phyloP scores from a whole-genome alignment of 2,888 invertebrate genomes.

The Diogma glabrata region DNA sequence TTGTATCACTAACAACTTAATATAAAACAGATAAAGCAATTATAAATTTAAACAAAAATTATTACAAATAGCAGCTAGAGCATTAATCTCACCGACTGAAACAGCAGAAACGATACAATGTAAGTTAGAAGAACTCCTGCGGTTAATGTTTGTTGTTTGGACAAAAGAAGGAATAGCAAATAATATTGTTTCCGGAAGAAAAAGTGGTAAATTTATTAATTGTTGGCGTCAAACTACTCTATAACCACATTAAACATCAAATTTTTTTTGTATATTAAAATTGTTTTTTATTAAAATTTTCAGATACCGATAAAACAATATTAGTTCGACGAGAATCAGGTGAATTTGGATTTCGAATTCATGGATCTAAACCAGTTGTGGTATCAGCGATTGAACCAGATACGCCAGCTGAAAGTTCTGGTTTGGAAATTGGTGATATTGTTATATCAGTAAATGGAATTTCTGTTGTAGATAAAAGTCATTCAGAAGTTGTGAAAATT shows the following conservation, averaged over 20 bases:
- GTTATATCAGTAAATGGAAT: slow-evolving; percentile 84
- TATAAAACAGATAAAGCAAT: too few species aligned
- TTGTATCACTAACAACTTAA: too few species aligned
- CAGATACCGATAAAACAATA: slow-evolving; percentile 81
- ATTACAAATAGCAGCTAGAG: slow-evolving; percentile 4
- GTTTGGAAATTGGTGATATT: slow-evolving; percentile 88
- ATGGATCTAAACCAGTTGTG: slow-evolving; percentile 91
- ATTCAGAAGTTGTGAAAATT: slow-evolving; percentile 85
- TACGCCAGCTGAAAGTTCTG: slow-evolving; percentile 85
- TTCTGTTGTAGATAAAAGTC: slow-evolving; percentile 83
- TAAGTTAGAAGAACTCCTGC: slow-evolving; percentile 65
- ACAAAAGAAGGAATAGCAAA: slow-evolving; percentile 64
- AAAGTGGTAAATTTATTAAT: slow-evolving; percentile 20
- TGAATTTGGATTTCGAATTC: slow-evolving; percentile 91
- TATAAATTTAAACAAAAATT: too few species aligned
- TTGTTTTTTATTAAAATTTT: neutral
- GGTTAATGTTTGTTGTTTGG: slow-evolving; percentile 73
- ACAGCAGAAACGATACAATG: slow-evolving; percentile 41
- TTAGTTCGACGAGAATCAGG: slow-evolving; percentile 71
- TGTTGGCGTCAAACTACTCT: too few species aligned
- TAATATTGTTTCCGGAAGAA: slow-evolving; percentile 47
- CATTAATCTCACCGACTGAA: slow-evolving; percentile 17
- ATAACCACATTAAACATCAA: too few species aligned
- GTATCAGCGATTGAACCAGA: slow-evolving; percentile 91
- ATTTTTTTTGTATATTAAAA: neutral